A percentile compares a stretch with the other conserved stretches of the same genome.
Evolutionary conservation across 2,113 vertebrate genomes (phyloP).

Genomic region (Nycticebus coucang): DNA sequence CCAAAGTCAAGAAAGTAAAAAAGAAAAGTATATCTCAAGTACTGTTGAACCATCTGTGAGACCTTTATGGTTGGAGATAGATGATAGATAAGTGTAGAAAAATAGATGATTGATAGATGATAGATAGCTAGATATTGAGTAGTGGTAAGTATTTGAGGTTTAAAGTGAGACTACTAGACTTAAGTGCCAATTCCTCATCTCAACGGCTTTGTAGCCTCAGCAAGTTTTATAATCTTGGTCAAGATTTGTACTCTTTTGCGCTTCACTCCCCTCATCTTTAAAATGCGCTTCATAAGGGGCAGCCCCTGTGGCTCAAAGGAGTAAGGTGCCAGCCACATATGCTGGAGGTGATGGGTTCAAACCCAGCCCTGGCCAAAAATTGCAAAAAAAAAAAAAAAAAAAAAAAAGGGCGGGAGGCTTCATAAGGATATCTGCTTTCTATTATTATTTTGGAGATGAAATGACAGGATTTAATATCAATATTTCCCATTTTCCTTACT

Average conservation of each 20-base stretch:
- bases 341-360: too few species aligned
- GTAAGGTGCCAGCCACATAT: too few species aligned
- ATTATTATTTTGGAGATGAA: background rate
- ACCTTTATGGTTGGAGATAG: background rate
- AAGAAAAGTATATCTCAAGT: background rate
- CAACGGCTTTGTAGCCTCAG: background rate
- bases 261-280: background rate
- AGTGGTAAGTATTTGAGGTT: background rate
- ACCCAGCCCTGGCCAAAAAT: too few species aligned
- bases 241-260: background rate
- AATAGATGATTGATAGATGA: background rate
- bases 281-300: background rate
- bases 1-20: background rate
- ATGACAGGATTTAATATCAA: background rate
- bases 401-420: background rate
- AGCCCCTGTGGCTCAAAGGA: too few species aligned
- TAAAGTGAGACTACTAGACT: background rate
- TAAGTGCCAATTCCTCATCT: background rate
- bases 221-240: background rate
- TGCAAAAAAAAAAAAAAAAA: too few species aligned
- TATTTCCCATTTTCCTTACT: background rate
- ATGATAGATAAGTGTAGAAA: background rate
- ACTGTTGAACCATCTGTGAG: background rate
- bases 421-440: background rate
- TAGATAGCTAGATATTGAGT: background rate